Conservation (phyloP, 1,140 invertebrate genomes). For the Drosophila willistoni region DNA sequence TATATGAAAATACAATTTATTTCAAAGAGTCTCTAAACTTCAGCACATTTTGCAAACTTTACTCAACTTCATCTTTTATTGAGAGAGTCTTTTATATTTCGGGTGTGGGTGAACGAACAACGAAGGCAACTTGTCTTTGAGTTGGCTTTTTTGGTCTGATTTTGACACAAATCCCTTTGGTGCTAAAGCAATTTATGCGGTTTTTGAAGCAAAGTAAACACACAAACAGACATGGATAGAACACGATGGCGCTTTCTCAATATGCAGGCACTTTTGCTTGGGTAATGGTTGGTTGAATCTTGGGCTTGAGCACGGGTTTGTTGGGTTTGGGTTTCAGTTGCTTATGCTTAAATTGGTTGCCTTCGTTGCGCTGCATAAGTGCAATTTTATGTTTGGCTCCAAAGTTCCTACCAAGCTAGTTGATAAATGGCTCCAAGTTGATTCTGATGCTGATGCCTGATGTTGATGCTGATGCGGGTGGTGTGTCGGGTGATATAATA, state of each 20-base stretch:
- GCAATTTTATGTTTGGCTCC: conserved; percentile 75
- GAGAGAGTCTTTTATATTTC: not conserved
- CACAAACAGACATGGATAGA: conserved; percentile 28
- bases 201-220: conserved; percentile 44
- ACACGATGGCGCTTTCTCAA: conserved; percentile 31
- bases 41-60: not conserved
- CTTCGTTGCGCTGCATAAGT: conserved; percentile 62
- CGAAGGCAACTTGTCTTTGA: conserved; percentile 57
- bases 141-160: conserved; percentile 69
- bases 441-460: not conserved
- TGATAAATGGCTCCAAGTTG: conserved; percentile 61
- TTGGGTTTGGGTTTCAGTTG: conserved; percentile 36
- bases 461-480: conserved; percentile 4
- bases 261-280: conserved; percentile 39
- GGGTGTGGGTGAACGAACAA: conserved; percentile 1
- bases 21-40: conserved; percentile 6
- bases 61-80: conserved; percentile 7
- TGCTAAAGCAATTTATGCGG: conserved; percentile 81
- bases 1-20: not conserved
- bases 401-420: conserved; percentile 55
- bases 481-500: conserved; percentile 23
- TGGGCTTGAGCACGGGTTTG: conserved; percentile 12
- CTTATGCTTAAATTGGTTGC: conserved; percentile 61
- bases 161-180: conserved; percentile 79
- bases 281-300: conserved; percentile 22